Base-by-base conservation (phyloP, 2,888 invertebrate species). In the Apamea crenata region DNA sequence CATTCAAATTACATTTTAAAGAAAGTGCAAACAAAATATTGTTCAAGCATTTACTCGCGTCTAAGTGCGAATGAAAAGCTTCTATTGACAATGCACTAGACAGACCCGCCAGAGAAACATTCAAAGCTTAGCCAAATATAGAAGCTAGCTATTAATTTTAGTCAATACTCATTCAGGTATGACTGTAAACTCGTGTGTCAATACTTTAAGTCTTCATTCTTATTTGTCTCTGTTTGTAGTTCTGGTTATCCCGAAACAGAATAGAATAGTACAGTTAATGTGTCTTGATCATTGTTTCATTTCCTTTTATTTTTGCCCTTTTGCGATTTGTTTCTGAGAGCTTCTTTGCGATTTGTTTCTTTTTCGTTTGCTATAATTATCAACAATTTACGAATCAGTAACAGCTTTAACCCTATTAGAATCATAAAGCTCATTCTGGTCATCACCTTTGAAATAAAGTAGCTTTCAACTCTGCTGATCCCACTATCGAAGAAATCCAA, bases 21-120 rank as follows among this genome's bases (percentile, higher is more conserved):
- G 87, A 88, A 83, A 88, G 87, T 81, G 71, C 68, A 66, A 82
- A 81, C 76, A 76, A 63, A 66, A 61, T 70, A 63, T 77, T 75
- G 74, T 71, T 77, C 68, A 63, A 69, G 40, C 74, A 63, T 71
- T 81, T 66, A 84, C 72, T 84, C 50, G 29, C 76, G 32, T 59
- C 36, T 78, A 63, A 69, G 77, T 80, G 79, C 70, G 40, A 84
- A 86, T 81, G 78, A 78, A 80, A 77, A 76, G 59, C 70, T 70
- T 61, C 29, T 82, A 87, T 83, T 80, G 74, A 84, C 78, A 84
- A 74, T 77, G 21, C 76, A 50, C 72, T 78, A 77, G 72, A 87
- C 50, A 50, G 3, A 74, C 47, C 5, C 53, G 69, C 69, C 47
- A 50, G n/a, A 74, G 65, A 75, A 71, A 32, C 4, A 82, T 76